These are phyloP conservation scores for Agrotis exclamationis DNA, from an alignment of 2,888 invertebrate genomes.

Conservation along the genomic window DNA sequence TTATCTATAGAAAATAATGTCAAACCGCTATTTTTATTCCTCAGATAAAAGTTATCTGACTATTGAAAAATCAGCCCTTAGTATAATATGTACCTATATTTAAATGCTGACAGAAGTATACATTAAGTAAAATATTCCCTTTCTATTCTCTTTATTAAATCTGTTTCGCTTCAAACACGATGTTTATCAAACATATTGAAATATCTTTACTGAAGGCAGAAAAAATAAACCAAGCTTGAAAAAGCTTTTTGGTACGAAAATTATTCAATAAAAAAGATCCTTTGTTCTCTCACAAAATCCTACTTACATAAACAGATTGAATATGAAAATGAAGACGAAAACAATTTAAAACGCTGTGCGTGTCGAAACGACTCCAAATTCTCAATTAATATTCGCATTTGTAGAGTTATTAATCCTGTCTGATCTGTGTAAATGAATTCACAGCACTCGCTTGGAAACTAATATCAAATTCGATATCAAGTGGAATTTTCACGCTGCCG, in stretches of 20 bases:
- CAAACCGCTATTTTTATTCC: too few relatives aligned
- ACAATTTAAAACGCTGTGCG: constrained; percentile 11
- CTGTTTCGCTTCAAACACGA: neutral
- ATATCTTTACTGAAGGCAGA: neutral
- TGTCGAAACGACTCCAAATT: constrained; percentile 11
- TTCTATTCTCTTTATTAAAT: neutral
- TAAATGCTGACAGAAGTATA: too few relatives aligned
- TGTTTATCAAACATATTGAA: neutral
- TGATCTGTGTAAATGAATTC: constrained; percentile 51
- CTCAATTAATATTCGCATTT: constrained; percentile 46
- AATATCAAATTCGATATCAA: constrained; percentile 30
- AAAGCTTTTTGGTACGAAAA: neutral
- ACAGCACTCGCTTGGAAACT: constrained; percentile 21
- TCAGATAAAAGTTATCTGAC: too few relatives aligned
- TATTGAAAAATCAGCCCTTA: too few relatives aligned
- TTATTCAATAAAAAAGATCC: neutral
- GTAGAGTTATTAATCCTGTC: constrained; percentile 38
- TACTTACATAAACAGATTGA: constrained; percentile 26
- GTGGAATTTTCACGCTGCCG: constrained; percentile 17
- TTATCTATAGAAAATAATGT: too few relatives aligned
- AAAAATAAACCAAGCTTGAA: neutral
- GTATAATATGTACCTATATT: too few relatives aligned
- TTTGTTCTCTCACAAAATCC: constrained; percentile 13
- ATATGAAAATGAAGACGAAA: constrained; percentile 23
- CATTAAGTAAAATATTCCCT: too few relatives aligned